phyloP scores from a whole-genome alignment of 1,140 invertebrate species.

The Nebria ingens region DNA sequence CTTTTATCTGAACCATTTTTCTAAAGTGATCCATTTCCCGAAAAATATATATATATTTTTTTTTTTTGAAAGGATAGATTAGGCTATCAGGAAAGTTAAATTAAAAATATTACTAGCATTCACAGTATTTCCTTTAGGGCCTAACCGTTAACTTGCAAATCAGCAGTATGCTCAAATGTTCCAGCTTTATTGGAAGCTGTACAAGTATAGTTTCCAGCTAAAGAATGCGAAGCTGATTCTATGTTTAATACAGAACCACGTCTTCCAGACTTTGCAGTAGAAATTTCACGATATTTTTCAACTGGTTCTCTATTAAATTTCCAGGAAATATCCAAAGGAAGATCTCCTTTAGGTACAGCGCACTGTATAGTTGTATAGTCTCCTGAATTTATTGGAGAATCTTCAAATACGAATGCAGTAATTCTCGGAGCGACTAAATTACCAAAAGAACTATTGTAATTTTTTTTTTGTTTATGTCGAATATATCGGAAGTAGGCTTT shows the following conservation, averaged over 20 bases:
- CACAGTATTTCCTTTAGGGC: no score
- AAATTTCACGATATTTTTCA: slow-evolving; percentile 38
- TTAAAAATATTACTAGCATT: no score
- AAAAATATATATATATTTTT: no score
- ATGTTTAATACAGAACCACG: slow-evolving; percentile 47
- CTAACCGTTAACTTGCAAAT: slow-evolving; percentile 62
- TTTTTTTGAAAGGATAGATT: no score
- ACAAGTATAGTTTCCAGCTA: slow-evolving; percentile 69
- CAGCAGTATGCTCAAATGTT: slow-evolving; percentile 54
- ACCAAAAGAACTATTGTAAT: neutral
- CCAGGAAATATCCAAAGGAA: slow-evolving; percentile 49
- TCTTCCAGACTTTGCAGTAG: slow-evolving; percentile 37
- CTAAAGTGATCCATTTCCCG: no score
- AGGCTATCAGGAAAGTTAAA: no score
- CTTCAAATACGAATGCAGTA: slow-evolving; percentile 50
- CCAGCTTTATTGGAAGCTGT: slow-evolving; percentile 66
- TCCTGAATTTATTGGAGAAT: slow-evolving; percentile 53
- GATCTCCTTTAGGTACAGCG: slow-evolving; percentile 52
- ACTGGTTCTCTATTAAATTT: slow-evolving; percentile 42
- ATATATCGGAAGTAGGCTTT: no score
- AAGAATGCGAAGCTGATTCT: slow-evolving; percentile 57
- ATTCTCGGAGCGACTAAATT: slow-evolving; percentile 53
- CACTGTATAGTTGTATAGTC: slow-evolving; percentile 58
- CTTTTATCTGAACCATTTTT: no score
- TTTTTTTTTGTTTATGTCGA: no score